Evolutionary conservation across 1,140 invertebrate species (phyloP).

Genomic region (Phortica variegata): DNA sequence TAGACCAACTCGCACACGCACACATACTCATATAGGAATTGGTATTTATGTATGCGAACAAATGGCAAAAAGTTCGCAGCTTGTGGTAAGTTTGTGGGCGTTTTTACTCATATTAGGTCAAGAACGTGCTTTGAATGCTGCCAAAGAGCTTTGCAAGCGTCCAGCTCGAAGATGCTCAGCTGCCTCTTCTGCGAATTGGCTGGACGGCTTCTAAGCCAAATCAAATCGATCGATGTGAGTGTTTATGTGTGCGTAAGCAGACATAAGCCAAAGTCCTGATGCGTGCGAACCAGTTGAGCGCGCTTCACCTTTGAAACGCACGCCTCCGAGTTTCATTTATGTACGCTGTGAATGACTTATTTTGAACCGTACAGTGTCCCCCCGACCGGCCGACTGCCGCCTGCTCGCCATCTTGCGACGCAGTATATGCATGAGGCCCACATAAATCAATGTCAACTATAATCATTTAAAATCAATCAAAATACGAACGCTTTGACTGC

Average conservation of each 20-base stretch:
- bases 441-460: conserved; percentile 58
- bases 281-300: conserved; percentile 46
- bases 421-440: conserved; percentile 54
- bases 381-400: conserved; percentile 9
- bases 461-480: conserved; percentile 58
- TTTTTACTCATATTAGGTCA: conserved; percentile 55
- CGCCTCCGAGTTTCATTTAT: conserved; percentile 5
- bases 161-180: neutral
- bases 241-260: conserved; percentile 4
- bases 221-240: conserved; percentile 23
- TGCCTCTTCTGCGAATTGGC: conserved; percentile 25
- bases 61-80: conserved; percentile 36
- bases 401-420: conserved; percentile 40
- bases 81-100: conserved; percentile 57
- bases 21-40: conserved; percentile 17
- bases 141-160: neutral
- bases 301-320: neutral
- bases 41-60: neutral
- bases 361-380: too few relatives aligned
- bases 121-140: conserved; percentile 50
- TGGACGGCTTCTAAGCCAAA: conserved; percentile 41
- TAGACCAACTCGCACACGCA: conserved; percentile 16
- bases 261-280: conserved; percentile 14
- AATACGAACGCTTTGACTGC: conserved; percentile 56
- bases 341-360: too few relatives aligned